A percentile compares a stretch with the other conserved stretches of the same genome.
These are phyloP conservation scores for Thaumatotibia leucotreta DNA, from an alignment of 1,140 invertebrate species.

Conservation along the genomic window DNA sequence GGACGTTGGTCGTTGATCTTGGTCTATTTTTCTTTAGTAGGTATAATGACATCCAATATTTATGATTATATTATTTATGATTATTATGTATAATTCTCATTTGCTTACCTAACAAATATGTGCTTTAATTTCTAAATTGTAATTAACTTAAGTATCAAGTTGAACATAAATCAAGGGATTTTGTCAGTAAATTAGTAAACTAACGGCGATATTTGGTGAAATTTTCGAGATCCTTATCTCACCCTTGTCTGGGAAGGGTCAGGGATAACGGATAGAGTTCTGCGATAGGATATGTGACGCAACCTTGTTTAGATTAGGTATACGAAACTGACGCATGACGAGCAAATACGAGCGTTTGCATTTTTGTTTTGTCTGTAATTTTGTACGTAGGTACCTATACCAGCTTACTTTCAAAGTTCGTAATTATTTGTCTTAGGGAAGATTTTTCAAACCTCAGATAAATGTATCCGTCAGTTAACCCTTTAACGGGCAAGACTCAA, in stretches of 20 bases:
- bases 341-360: background rate
- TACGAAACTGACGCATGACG: background rate
- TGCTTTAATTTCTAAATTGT: background rate
- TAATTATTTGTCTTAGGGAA: no score
- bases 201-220: conserved; percentile 15
- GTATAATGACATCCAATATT: no score
- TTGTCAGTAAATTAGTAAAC: conserved; percentile 14
- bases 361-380: no score
- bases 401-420: no score
- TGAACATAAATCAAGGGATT: conserved; percentile 11
- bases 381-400: no score
- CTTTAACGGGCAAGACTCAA: no score
- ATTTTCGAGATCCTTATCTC: conserved; percentile 31
- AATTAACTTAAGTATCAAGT: conserved; percentile 11
- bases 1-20: no score
- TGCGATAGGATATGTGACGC: conserved; percentile 13
- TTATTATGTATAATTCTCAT: no score
- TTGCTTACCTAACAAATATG: background rate
- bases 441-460: no score
- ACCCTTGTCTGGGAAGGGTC: conserved; percentile 32
- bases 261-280: conserved; percentile 9
- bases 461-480: no score
- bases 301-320: background rate
- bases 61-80: no score
- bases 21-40: no score